phyloP scores from a whole-genome alignment of 2,888 invertebrate species.

The Andrena minutula region DNA sequence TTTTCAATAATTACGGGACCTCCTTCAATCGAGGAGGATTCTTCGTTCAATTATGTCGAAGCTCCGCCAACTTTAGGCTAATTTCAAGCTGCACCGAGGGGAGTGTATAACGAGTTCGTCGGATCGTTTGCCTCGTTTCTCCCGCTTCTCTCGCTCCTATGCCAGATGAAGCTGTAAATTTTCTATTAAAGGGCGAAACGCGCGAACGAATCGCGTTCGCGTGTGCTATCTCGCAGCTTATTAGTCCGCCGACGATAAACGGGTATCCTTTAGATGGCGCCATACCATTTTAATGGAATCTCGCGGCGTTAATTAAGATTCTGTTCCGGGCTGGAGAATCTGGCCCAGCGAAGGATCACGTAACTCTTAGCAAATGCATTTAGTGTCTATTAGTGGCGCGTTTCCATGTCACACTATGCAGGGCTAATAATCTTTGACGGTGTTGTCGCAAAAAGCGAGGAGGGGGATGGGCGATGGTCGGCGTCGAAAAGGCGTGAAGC shows the following conservation, averaged over 20 bases:
- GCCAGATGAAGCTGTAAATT: conserved; percentile 29
- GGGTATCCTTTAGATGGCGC: conserved; percentile 59
- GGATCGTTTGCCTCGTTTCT: neutral
- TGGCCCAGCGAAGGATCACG: conserved; percentile 57
- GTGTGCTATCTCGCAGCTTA: conserved; percentile 43
- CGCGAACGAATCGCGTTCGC: conserved; percentile 35
- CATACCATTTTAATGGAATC: conserved; percentile 68
- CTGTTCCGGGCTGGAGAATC: conserved; percentile 52
- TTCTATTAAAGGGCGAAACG: conserved; percentile 38
- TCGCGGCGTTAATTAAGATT: conserved; percentile 67
- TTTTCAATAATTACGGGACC: neutral
- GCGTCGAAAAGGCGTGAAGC: conserved; percentile 52
- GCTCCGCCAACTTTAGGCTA: neutral
- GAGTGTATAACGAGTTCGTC: conserved; percentile 10
- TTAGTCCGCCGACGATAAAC: conserved; percentile 63
- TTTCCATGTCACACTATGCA: conserved; percentile 48
- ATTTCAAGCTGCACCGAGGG: neutral
- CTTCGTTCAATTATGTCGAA: neutral
- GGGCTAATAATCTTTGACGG: conserved; percentile 54
- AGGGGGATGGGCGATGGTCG: conserved; percentile 10
- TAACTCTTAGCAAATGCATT: conserved; percentile 70
- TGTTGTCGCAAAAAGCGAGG: conserved; percentile 46
- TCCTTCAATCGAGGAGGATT: neutral
- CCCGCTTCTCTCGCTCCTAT: too few relatives aligned
- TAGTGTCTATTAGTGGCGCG: conserved; percentile 67